Percentiles rank a stretch among this genome's conserved stretches.
Evolutionary conservation across 2,113 vertebrate genomes (phyloP).

Genomic region (Oncorhynchus kisutch): DNA sequence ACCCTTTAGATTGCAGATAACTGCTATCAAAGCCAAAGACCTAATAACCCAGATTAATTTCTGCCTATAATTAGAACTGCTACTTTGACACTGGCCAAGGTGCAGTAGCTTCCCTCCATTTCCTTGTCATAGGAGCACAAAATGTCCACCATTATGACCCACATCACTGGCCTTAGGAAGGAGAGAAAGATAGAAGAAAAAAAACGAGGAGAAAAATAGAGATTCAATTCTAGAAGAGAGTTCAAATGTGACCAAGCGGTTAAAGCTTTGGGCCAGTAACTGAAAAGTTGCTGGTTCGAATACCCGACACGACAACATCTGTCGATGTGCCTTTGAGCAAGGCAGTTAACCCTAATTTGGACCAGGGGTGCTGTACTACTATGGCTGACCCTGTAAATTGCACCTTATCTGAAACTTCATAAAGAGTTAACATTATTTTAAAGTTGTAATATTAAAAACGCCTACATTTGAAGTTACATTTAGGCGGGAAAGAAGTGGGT

Average conservation of each 20-base stretch:
- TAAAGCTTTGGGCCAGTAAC: too few relatives aligned
- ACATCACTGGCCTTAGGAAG: neutral
- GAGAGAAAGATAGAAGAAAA: neutral
- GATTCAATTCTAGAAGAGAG: neutral
- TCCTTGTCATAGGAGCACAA: slow-evolving; percentile 26
- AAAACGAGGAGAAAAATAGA: neutral
- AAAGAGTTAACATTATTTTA: too few relatives aligned
- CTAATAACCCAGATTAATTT: neutral
- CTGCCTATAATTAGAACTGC: neutral
- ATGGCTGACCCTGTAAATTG: too few relatives aligned
- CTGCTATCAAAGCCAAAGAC: neutral
- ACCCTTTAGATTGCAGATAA: too few relatives aligned
- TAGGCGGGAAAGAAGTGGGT: neutral
- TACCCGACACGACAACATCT: neutral
- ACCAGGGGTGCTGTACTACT: too few relatives aligned
- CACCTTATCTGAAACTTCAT: too few relatives aligned
- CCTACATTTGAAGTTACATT: neutral
- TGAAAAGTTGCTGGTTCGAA: too few relatives aligned
- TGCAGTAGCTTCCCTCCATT: slow-evolving; percentile 15
- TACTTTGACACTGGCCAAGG: neutral
- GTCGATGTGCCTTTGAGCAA: neutral
- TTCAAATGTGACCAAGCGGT: neutral
- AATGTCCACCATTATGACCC: slow-evolving; percentile 33
- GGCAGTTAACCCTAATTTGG: too few relatives aligned
- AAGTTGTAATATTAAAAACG: too few relatives aligned